Base-by-base conservation (phyloP, 2,113 vertebrate species). In the Colaptes auratus region DNA sequence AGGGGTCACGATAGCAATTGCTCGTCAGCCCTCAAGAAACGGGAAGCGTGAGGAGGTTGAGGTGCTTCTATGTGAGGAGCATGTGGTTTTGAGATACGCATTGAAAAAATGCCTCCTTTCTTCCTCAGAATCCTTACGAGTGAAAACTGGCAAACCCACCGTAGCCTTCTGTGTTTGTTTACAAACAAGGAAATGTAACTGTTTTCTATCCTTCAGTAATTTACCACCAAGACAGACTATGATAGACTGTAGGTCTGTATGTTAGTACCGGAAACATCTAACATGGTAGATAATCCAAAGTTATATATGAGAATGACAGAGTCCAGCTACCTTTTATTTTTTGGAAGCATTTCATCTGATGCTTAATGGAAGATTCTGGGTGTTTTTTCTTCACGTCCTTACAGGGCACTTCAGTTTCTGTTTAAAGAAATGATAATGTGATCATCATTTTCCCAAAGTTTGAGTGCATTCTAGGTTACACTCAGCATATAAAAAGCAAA, bases 81-180 rank as follows among this genome's bases (percentile, higher is more conserved):
- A 2, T 1, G 2, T 6, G 48, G 6, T 1, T 58, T 48, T 19
- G 39, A 36, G 52, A 3, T 2, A 0, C 0, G 27, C 1, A 0
- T 3, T 17, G 3, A 19, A 6, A 5, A 8, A 19, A 2, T 1
- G 21, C 14, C 12, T 6, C 6, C 18, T 7, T 3, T 7, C 20
- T 7, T 50, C 3, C 44, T 1, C 2, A 16, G 2, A 0, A 3
- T 7, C 11, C 10, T 15, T 33, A 2, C 4, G 0, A 5, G 35
- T 17, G 46, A 9, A 42, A 70, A 12, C 15, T 7, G 50, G 19
- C 50, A 7, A 44, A 3, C n/a, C 1, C 13, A 0, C 4, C 2
- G 24, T 11, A 27, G 9, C 16, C 61, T 30, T 12, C 19, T 42
- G 50, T 25, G 7, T 28, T 35, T 64, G n/a, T 35, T 74, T 52